A percentile compares a stretch with the other conserved stretches of the same genome.
These are phyloP conservation scores for Megathymus violae DNA, from an alignment of 1,140 invertebrate species.

Conservation along the genomic window DNA sequence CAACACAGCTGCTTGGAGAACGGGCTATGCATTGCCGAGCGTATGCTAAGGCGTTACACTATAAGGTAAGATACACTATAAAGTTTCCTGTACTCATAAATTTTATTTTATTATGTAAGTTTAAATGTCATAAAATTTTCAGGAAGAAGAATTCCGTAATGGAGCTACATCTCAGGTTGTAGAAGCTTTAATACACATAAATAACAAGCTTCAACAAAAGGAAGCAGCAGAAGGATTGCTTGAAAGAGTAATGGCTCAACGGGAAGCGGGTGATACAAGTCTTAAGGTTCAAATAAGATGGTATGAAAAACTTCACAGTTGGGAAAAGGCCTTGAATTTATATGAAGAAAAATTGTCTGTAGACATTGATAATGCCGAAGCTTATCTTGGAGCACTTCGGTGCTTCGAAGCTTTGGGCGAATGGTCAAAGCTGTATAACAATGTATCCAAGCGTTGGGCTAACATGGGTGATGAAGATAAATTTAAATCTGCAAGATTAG, in stretches of 20 bases:
- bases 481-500: conserved; percentile 94
- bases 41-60: conserved; percentile 98
- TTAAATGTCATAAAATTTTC: conserved; percentile 22
- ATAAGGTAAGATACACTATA: conserved; percentile 86
- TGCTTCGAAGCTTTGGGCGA: conserved; percentile 98
- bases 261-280: conserved; percentile 85
- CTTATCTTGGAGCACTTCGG: conserved; percentile 96
- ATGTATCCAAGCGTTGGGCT: conserved; percentile 91
- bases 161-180: conserved; percentile 90
- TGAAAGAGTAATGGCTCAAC: conserved; percentile 94
- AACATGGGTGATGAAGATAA: conserved; percentile 88
- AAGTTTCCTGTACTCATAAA: too few species aligned
- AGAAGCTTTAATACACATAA: conserved; percentile 97
- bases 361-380: conserved; percentile 89
- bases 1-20: conserved; percentile 92
- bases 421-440: conserved; percentile 94
- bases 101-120: conserved; percentile 3
- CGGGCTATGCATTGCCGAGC: conserved; percentile 94
- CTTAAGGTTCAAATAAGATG: conserved; percentile 96
- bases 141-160: conserved; percentile 95
- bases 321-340: conserved; percentile 96
- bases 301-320: conserved; percentile 99
- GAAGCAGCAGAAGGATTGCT: conserved; percentile 97
- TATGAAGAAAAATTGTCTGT: conserved; percentile 89
- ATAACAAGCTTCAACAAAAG: conserved; percentile 99